Conservation (phyloP, 1,140 invertebrate species). For the Capitella teleta region DNA sequence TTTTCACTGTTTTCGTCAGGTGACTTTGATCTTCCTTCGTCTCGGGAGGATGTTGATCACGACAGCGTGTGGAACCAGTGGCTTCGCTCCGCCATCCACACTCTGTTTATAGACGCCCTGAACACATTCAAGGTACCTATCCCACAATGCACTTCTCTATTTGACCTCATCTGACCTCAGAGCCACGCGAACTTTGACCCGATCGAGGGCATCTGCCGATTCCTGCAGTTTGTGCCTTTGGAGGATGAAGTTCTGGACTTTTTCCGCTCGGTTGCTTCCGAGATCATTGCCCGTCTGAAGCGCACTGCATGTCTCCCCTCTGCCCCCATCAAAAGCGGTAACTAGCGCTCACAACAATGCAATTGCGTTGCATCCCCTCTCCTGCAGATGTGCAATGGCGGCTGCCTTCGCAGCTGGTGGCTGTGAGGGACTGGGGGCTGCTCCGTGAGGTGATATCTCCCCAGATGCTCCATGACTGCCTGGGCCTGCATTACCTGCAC, state of each 20-base stretch:
- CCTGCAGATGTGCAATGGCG: constrained; percentile 25
- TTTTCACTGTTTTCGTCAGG: constrained; percentile 17
- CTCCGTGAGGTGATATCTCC: constrained; percentile 27
- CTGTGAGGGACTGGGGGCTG: constrained; percentile 19
- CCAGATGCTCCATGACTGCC: constrained; percentile 22
- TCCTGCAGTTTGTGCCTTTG: constrained; percentile 35
- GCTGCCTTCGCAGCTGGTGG: constrained; percentile 32
- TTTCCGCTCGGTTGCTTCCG: constrained; percentile 33
- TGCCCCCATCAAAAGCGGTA: background rate
- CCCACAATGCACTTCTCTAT: too few relatives aligned
- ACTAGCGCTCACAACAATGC: background rate
- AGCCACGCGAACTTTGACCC: constrained; percentile 20
- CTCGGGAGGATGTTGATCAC: constrained; percentile 35
- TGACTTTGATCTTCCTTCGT: constrained; percentile 41
- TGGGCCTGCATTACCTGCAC: constrained; percentile 32
- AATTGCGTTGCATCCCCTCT: background rate
- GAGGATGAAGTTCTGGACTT: constrained; percentile 39
- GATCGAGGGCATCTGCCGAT: constrained; percentile 27
- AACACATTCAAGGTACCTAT: constrained; percentile 37
- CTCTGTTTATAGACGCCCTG: constrained; percentile 33
- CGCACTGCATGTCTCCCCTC: constrained; percentile 31
- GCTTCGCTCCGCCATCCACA: constrained; percentile 33
- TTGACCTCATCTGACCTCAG: too few relatives aligned
- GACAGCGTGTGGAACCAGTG: constrained; percentile 42
- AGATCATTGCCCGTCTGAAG: constrained; percentile 27